These are phyloP conservation scores for Datnioides undecimradiatus DNA, from an alignment of 2,113 vertebrate genomes.

Conservation along the genomic window DNA sequence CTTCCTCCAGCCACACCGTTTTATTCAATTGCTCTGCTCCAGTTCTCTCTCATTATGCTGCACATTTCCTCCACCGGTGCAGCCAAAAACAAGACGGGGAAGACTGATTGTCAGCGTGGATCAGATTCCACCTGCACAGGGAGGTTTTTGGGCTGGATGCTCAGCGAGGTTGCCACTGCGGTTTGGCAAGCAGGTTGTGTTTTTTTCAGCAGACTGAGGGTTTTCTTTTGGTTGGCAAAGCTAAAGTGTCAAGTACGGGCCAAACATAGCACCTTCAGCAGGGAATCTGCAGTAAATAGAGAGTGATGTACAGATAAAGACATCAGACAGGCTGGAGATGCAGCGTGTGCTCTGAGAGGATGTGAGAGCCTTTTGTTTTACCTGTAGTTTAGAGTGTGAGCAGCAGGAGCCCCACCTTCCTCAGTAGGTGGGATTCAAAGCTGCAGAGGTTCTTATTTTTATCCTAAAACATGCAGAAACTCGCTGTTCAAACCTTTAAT, in stretches of 20 bases:
- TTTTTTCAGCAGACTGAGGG: constrained; percentile 38
- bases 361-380: background rate
- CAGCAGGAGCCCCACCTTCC: background rate
- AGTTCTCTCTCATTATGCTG: constrained; percentile 16
- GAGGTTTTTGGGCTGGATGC: constrained; percentile 26
- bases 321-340: background rate
- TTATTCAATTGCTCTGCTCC: constrained; percentile 35
- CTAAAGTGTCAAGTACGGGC: background rate
- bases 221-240: constrained; percentile 2
- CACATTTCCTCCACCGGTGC: constrained; percentile 17
- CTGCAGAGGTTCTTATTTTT: background rate
- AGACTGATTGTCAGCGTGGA: constrained; percentile 27
- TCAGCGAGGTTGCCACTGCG: background rate
- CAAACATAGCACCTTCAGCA: background rate
- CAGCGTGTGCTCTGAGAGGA: background rate
- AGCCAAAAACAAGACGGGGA: constrained; percentile 40
- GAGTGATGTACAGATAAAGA: background rate
- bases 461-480: background rate
- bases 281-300: background rate
- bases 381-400: background rate
- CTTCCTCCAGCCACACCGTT: constrained; percentile 14
- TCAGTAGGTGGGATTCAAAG: background rate
- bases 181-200: constrained; percentile 38
- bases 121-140: constrained; percentile 55
- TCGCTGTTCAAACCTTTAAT: too few relatives aligned